Base-by-base conservation (phyloP, 2,888 invertebrate species). In the Entomobrya multifasciata region DNA sequence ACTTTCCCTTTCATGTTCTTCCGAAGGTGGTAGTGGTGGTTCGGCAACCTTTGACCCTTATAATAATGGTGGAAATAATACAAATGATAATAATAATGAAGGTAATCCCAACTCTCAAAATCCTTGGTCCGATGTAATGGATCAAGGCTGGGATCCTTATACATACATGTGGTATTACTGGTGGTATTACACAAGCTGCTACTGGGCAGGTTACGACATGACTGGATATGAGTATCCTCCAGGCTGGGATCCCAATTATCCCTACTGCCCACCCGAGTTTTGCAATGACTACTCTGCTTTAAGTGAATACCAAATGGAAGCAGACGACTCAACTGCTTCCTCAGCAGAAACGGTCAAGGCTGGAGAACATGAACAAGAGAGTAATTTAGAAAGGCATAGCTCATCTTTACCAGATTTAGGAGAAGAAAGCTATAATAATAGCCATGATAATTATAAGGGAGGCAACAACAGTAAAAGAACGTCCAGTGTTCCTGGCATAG, bases 151-250 rank as follows among this genome's bases (percentile, higher is more conserved):
- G 87, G 90, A 89, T 67, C 90, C 89, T 0, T 90, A 89, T 77
- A 78, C 88, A 0, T 91, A 90, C 76, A 89, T 89, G 89, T 91
- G 90, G 89, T 90, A 89, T 81, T 91, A 91, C 67, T 91, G 90
- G 90, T 91, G 91, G 91, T 91, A 90, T 74, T 90, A 88, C 70
- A 78, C 83, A 10, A 76, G 82, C 15, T 88, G 85, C 86, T 89
- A 89, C 30, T 89, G 89, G 89, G 86, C 86, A 76, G 89, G 89
- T 17, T 89, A 88, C 77, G 89, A 89, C 62, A 89, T 89, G 89
- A 86, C 88, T 25, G 89, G 88, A 6, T 88, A 87, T 52, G 88
- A 88, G 57, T 88, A 88, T 80, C 89, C 89, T 27, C 82, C 87
- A 15, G 88, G 87, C 49, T 88, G 88, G 88, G 89, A 89, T 86